Evolutionary conservation across 2,797 vertebrate species (phyloP).

Genomic region (Pangasius mekongensis): DNA sequence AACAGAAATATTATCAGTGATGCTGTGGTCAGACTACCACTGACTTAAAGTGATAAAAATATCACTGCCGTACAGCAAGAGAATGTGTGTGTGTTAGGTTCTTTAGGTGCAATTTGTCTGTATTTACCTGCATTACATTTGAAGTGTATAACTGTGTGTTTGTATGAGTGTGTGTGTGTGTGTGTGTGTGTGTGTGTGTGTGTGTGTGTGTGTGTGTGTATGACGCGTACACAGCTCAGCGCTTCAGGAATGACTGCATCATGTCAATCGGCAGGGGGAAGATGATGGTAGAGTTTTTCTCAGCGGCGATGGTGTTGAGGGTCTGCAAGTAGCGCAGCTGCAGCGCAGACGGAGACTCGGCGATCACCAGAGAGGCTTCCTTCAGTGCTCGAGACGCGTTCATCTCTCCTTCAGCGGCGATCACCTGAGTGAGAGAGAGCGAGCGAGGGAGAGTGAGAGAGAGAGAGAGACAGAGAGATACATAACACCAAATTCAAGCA

Average conservation of each 20-base stretch:
- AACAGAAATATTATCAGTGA: background rate
- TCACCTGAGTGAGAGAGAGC: slow-evolving; percentile 78
- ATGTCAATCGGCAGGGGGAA: slow-evolving; percentile 94
- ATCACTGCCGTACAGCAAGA: slow-evolving; percentile 1
- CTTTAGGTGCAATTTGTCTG: background rate
- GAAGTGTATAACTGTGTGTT: slow-evolving; percentile 11
- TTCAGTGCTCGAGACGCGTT: slow-evolving; percentile 92
- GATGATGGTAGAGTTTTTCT: slow-evolving; percentile 96
- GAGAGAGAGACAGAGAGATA: background rate
- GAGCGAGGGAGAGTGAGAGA: background rate
- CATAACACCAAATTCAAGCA: background rate
- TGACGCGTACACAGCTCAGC: slow-evolving; percentile 46
- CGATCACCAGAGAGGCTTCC: slow-evolving; percentile 91
- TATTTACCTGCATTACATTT: background rate
- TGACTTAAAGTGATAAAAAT: background rate
- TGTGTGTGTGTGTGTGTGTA: background rate
- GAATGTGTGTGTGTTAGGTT: background rate
- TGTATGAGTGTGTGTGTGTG: background rate
- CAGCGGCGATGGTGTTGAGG: slow-evolving; percentile 91
- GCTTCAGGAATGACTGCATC: slow-evolving; percentile 79
- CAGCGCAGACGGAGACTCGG: slow-evolving; percentile 89
- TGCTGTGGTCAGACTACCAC: background rate
- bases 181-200: slow-evolving; percentile 17
- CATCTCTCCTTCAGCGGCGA: slow-evolving; percentile 95
- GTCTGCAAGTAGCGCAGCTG: slow-evolving; percentile 97